Percentiles rank a stretch among this genome's conserved stretches.
Conservation (phyloP, 2,797 vertebrate genomes). For the Gallinago solitaria region DNA sequence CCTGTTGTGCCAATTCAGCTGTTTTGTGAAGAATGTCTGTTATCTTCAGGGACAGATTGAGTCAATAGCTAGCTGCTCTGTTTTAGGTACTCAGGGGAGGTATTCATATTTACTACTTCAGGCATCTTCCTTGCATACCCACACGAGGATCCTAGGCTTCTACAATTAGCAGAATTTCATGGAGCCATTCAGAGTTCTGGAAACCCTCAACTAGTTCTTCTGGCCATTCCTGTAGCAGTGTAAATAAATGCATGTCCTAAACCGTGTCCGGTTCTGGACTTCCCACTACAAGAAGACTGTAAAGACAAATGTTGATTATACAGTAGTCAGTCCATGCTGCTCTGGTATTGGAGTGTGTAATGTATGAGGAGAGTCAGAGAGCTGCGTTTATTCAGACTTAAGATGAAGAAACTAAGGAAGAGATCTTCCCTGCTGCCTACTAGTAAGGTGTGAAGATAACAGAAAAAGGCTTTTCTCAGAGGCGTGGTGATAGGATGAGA, state of each 20-base stretch:
- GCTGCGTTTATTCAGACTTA: rapidly evolving
- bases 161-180: not conserved
- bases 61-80: not conserved
- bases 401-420: not conserved
- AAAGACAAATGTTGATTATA: not conserved
- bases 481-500: not conserved
- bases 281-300: not conserved
- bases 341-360: not conserved
- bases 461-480: not conserved
- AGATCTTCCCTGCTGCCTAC: not conserved
- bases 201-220: not conserved
- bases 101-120: not conserved
- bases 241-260: not conserved
- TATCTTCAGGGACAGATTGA: not conserved
- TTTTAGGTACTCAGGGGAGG: not conserved
- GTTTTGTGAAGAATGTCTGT: not conserved
- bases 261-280: not conserved
- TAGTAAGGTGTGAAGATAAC: not conserved
- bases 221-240: not conserved
- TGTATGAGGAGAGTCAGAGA: not conserved
- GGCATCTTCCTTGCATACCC: not conserved
- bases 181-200: not conserved
- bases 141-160: not conserved
- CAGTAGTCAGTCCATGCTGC: not conserved
- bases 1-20: not conserved